Conservation (phyloP, 2,113 vertebrate genomes). For the Psittacara wagleri region DNA sequence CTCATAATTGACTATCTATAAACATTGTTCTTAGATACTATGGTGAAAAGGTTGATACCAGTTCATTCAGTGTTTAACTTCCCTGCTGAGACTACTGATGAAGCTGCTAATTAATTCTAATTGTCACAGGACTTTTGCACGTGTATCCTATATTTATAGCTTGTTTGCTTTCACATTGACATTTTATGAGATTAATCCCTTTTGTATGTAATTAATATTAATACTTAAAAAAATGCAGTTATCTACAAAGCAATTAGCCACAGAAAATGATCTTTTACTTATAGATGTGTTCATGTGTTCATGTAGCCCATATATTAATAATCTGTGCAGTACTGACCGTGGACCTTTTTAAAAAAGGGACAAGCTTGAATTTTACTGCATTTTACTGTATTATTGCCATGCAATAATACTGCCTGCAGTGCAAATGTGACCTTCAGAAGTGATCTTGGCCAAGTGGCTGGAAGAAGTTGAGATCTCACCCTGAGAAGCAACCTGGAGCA, state of each 20-base stretch:
- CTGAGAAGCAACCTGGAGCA: neutral
- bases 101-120: slow-evolving; percentile 18
- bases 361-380: neutral
- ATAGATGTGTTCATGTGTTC: neutral
- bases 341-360: neutral
- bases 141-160: neutral
- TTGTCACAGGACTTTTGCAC: neutral
- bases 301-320: neutral
- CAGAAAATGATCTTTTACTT: neutral
- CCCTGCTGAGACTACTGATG: neutral
- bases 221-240: neutral
- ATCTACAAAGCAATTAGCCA: neutral
- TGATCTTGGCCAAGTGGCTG: neutral
- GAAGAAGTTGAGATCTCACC: neutral
- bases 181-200: neutral
- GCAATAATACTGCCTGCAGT: neutral
- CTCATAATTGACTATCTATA: neutral
- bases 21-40: neutral
- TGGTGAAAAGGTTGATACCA: neutral
- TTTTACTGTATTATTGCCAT: neutral
- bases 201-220: slow-evolving; percentile 12
- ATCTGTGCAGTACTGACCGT: neutral
- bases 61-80: neutral
- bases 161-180: neutral
- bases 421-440: neutral